Evolutionary conservation across 2,888 invertebrate genomes (phyloP).

Genomic region (Alviniconcha strummeri): DNA sequence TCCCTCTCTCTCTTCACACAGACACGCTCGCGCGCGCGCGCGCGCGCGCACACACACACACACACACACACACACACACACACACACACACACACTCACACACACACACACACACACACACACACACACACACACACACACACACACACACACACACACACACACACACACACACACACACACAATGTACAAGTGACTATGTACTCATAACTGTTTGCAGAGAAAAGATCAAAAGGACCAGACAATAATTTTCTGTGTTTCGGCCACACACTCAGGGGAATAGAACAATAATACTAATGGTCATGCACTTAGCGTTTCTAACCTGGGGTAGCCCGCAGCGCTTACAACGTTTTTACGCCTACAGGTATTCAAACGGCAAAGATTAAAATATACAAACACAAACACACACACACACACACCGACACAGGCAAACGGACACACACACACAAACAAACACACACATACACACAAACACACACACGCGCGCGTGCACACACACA

Average conservation of each 20-base stretch:
- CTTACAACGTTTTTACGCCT: no score
- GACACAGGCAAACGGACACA: background rate
- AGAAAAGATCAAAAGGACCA: no score
- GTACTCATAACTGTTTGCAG: background rate
- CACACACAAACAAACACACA: background rate
- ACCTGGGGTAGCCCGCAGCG: no score
- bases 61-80: slow-evolving; percentile 5
- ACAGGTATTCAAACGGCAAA: no score
- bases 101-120: background rate
- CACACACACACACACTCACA: slow-evolving; percentile 13
- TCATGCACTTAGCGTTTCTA: no score
- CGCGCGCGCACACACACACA: no score
- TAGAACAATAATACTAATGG: no score
- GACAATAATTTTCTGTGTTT: no score
- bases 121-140: background rate
- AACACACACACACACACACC: background rate
- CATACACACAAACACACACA: slow-evolving; percentile 7
- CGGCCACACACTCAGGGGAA: no score
- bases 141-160: background rate
- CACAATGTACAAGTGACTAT: background rate
- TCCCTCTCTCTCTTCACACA: no score
- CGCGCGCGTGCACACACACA: background rate
- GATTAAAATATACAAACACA: no score
- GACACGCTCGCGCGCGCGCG: no score
- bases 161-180: background rate